phyloP scores from a whole-genome alignment of 92 coral and sea anemone species.

The Epizoanthus stellaris region DNA sequence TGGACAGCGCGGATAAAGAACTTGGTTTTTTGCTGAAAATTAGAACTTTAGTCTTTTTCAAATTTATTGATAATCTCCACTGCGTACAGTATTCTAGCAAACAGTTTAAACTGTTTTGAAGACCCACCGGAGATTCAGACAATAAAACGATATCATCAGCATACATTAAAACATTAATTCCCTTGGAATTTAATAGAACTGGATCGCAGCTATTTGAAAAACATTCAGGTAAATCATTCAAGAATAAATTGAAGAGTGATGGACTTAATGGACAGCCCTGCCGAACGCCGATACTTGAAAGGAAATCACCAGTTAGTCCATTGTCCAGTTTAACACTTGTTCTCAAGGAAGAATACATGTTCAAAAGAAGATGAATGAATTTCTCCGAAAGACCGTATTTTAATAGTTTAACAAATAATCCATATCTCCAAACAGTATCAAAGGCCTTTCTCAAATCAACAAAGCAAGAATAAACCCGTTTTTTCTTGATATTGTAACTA shows the following conservation, averaged over 20 bases:
- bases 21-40: not conserved
- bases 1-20: too few relatives aligned
- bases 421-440: not conserved
- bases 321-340: not conserved
- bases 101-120: not conserved
- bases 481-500: not conserved
- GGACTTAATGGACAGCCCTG: not conserved
- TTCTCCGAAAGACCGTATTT: not conserved
- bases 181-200: too few relatives aligned
- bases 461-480: not conserved
- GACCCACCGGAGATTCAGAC: not conserved
- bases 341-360: not conserved
- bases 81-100: not conserved
- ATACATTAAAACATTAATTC: not conserved
- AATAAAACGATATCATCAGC: not conserved
- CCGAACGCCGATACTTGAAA: too few relatives aligned
- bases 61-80: not conserved
- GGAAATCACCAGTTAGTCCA: not conserved
- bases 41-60: not conserved
- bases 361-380: not conserved
- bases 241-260: too few relatives aligned
- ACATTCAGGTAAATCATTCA: too few relatives aligned
- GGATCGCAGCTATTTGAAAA: too few relatives aligned
- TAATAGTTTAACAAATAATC: not conserved
- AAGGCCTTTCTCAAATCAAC: not conserved